These are phyloP conservation scores for Pseudobourletiella spinata DNA, from an alignment of 1,140 invertebrate genomes.

Conservation along the genomic window DNA sequence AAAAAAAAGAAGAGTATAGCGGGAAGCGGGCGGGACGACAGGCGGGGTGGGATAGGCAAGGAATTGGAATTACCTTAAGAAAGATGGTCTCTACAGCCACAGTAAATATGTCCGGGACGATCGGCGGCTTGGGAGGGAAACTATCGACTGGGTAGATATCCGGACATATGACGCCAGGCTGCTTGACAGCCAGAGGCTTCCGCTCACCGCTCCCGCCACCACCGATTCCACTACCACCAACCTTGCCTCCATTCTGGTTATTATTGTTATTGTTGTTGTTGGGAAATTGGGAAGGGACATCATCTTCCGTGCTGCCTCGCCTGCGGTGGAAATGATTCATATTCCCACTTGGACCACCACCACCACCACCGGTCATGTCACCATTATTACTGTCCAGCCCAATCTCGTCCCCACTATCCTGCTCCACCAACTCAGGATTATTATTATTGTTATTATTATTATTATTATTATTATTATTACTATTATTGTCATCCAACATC, in stretches of 20 bases:
- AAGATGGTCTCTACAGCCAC: conserved; percentile 33
- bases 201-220: background rate
- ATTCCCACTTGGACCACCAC: background rate
- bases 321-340: conserved; percentile 1
- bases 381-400: background rate
- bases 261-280: background rate
- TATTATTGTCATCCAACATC: background rate
- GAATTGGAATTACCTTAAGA: conserved; percentile 25
- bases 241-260: background rate
- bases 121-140: conserved; percentile 34
- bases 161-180: conserved; percentile 34
- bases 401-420: background rate
- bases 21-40: too few species aligned
- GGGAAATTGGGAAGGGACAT: background rate
- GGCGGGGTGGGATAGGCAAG: too few species aligned
- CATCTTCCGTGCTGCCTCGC: background rate
- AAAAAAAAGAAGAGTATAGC: too few species aligned
- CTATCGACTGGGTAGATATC: conserved; percentile 31
- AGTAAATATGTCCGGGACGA: conserved; percentile 34
- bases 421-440: background rate
- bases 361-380: background rate
- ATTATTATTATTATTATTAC: background rate
- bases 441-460: background rate
- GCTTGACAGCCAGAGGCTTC: conserved; percentile 3
- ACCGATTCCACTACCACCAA: background rate